Evolutionary conservation across 2,888 invertebrate genomes (phyloP), one percentile per base, ranked within the genome.

Genomic region (Trachelus iudaicus): DNA sequence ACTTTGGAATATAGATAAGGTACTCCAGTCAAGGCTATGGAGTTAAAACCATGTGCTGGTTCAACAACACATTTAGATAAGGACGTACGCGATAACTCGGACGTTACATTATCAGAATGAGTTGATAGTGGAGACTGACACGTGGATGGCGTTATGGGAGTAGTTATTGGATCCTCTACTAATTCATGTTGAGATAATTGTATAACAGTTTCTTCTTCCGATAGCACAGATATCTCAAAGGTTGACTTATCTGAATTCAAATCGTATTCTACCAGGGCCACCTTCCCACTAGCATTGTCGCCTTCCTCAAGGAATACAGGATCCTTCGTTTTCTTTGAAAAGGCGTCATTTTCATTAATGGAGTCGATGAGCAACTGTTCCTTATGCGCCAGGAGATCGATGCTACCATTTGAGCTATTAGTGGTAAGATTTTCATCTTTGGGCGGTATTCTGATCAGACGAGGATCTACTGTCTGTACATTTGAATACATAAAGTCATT

Each of bases 391-490:
- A 76, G 33, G 1, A 69, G 11, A 35, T 78, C 73, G 12, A 73
- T 75, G 37, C 31, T 56, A 35, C 56, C 73, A 40, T 73, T 76
- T 11, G 73, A 75, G 56, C 76, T 34, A 68, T 23, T 75, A 6
- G 75, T 15, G 71, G 56, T 71, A 33, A 37, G 34, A 30, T 37
- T 69, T 40, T 75, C 78, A 23, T 71, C 75, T 15, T 37, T 78
- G 1, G 78, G 78, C 33, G 78, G 56, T 34, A 56, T 78, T 73
- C 80, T 81, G 35, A 84, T 82, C 6, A 87, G 78, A 33, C 83
- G 79, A 12, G 88, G 86, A 79, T 88, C 85, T 12, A 88, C 83
- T 69, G 85, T 82, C 35, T 85, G 83, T 9, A 84, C 81, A 69
- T 81, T 86, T 11, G 86, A 84, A 56, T 83, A 84, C 40, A 84